These are phyloP conservation scores for Meandrusa payeni DNA, from an alignment of 2,888 invertebrate genomes.

Conservation along the genomic window DNA sequence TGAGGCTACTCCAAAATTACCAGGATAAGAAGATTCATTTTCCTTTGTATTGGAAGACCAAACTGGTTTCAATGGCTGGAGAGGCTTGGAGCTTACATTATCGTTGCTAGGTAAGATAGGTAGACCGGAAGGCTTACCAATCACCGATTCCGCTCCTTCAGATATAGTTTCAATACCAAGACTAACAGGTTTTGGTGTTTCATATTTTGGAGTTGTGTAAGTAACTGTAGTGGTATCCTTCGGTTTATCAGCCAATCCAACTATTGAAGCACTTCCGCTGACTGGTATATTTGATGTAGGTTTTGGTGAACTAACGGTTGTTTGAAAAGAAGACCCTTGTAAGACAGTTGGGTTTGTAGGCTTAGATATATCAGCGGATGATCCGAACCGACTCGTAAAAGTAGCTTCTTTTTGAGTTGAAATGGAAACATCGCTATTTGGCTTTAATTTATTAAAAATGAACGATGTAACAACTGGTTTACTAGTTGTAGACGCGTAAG, in stretches of 20 bases:
- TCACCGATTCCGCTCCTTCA: not conserved
- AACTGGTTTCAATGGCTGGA: not conserved
- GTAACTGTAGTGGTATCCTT: not conserved
- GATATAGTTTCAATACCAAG: not conserved
- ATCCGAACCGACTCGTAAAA: not conserved
- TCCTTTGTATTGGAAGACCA: conserved; percentile 3
- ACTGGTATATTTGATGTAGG: not conserved
- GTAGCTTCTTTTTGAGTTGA: conserved; percentile 2
- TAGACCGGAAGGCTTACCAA: not conserved
- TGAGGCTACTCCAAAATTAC: not conserved
- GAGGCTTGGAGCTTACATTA: not conserved
- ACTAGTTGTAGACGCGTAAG: conserved; percentile 4
- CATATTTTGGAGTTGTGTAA: conserved; percentile 9
- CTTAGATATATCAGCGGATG: not conserved
- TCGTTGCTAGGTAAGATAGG: not conserved
- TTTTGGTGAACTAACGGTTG: not conserved
- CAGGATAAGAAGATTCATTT: conserved; percentile 1
- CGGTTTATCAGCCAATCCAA: not conserved
- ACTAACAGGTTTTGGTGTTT: conserved; percentile 6
- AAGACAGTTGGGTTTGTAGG: not conserved
- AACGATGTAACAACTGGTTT: conserved; percentile 9
- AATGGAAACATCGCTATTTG: not conserved
- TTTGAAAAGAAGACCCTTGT: not conserved
- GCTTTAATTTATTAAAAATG: conserved; percentile 7
- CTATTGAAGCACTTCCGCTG: not conserved